Percentiles rank a stretch among this genome's conserved stretches.
phyloP scores from a whole-genome alignment of 2,888 invertebrate genomes.

The Cantharis nigra region DNA sequence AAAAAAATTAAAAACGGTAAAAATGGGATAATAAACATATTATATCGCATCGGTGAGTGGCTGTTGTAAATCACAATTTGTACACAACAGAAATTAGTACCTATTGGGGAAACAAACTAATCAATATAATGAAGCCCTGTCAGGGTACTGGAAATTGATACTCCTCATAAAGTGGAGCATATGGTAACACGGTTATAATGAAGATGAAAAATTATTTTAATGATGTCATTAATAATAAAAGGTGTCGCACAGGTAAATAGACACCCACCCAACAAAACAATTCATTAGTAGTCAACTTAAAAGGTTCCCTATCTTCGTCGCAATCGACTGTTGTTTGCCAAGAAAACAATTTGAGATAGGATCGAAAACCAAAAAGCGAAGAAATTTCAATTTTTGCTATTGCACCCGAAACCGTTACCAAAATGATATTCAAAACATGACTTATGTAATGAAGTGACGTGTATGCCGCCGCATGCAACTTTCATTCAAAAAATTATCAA shows the following conservation, averaged over 20 bases:
- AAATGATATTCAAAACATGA: background rate
- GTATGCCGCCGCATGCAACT: constrained; percentile 1
- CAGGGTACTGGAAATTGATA: constrained; percentile 3
- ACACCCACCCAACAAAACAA: background rate
- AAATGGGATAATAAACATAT: background rate
- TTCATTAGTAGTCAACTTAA: background rate
- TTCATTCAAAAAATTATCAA: background rate
- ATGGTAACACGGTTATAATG: background rate
- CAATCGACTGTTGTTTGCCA: background rate
- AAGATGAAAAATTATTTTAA: background rate
- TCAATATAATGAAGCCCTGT: constrained; percentile 5
- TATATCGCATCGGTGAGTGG: background rate
- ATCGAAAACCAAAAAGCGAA: background rate
- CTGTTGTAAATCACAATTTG: background rate
- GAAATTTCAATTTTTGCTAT: background rate
- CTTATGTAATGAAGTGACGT: background rate
- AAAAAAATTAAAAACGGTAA: background rate
- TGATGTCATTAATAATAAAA: background rate
- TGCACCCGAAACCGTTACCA: background rate
- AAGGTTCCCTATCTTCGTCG: background rate
- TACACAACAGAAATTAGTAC: background rate
- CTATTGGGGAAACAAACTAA: background rate
- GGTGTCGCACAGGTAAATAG: background rate
- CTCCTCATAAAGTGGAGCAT: constrained; percentile 1
- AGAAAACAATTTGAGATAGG: background rate